Percentiles rank a stretch among this genome's conserved stretches.
Conservation (phyloP, 1,140 invertebrate species). For the Drosophila bocki region DNA sequence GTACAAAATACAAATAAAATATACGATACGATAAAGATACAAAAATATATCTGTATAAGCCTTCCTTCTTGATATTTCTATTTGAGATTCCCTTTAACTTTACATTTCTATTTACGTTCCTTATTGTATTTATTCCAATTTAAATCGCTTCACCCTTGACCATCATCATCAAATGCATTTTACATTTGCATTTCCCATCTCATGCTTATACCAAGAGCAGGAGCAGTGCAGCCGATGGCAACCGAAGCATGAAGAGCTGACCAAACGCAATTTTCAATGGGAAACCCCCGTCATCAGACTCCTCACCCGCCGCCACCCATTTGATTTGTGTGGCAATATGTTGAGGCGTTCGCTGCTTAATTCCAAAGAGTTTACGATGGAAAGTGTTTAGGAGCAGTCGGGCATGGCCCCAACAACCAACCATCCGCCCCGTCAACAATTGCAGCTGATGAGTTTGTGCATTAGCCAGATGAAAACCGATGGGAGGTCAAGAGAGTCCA, state of each 20-base stretch:
- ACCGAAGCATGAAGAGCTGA: slow-evolving; percentile 20
- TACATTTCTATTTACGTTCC: neutral
- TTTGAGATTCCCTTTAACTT: neutral
- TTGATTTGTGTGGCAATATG: slow-evolving; percentile 53
- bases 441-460: slow-evolving; percentile 35
- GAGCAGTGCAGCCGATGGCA: neutral
- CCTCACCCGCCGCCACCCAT: neutral
- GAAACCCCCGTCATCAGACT: slow-evolving; percentile 26
- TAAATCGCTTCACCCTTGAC: slow-evolving; percentile 7
- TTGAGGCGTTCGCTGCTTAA: slow-evolving; percentile 27
- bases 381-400: slow-evolving; percentile 50
- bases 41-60: too few species aligned
- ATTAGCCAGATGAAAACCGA: slow-evolving; percentile 48
- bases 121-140: neutral
- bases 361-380: slow-evolving; percentile 57
- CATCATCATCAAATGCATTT: slow-evolving; percentile 20
- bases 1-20: too few species aligned
- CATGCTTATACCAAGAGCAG: too few species aligned
- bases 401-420: slow-evolving; percentile 11
- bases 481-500: slow-evolving; percentile 19
- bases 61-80: too few species aligned
- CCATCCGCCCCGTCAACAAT: slow-evolving; percentile 26
- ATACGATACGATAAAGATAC: too few species aligned
- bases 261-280: slow-evolving; percentile 39
- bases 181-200: slow-evolving; percentile 23